A percentile compares a stretch with the other conserved stretches of the same genome.
phyloP scores from a whole-genome alignment of 2,113 vertebrate genomes.

The Coregonus clupeaformis region DNA sequence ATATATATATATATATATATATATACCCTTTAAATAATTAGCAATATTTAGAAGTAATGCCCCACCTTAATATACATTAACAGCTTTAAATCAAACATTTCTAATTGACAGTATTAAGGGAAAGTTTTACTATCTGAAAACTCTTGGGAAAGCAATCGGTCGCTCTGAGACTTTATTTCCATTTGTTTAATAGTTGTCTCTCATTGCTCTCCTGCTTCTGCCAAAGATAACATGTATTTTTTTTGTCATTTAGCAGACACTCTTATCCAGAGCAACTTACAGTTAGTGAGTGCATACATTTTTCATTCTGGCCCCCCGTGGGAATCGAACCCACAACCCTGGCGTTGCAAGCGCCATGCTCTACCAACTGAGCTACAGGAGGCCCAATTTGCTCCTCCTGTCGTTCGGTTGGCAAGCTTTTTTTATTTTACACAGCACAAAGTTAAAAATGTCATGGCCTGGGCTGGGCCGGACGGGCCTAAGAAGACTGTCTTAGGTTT shows the following conservation, averaged over 20 bases:
- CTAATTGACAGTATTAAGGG: not conserved
- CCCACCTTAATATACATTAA: not conserved
- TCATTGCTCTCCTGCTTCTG: not conserved
- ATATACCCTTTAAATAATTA: not conserved
- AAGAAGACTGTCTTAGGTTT: not conserved
- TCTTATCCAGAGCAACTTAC: too few relatives aligned
- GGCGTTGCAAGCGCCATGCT: too few relatives aligned
- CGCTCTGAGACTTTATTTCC: not conserved
- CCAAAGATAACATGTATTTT: slow-evolving; percentile 1
- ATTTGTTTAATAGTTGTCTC: not conserved
- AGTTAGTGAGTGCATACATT: too few relatives aligned
- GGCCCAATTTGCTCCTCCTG: not conserved
- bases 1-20: too few relatives aligned
- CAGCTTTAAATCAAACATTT: not conserved
- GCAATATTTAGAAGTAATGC: not conserved
- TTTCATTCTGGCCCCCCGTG: too few relatives aligned
- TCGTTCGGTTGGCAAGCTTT: not conserved
- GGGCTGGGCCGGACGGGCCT: too few relatives aligned
- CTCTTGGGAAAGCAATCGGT: not conserved
- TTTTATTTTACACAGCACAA: not conserved
- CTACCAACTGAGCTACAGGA: too few relatives aligned
- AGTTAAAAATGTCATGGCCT: not conserved
- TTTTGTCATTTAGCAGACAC: too few relatives aligned
- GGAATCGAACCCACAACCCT: too few relatives aligned
- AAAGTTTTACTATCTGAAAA: not conserved